Base-by-base conservation (phyloP, 2,888 invertebrate species). In the Drosophila greeni region DNA sequence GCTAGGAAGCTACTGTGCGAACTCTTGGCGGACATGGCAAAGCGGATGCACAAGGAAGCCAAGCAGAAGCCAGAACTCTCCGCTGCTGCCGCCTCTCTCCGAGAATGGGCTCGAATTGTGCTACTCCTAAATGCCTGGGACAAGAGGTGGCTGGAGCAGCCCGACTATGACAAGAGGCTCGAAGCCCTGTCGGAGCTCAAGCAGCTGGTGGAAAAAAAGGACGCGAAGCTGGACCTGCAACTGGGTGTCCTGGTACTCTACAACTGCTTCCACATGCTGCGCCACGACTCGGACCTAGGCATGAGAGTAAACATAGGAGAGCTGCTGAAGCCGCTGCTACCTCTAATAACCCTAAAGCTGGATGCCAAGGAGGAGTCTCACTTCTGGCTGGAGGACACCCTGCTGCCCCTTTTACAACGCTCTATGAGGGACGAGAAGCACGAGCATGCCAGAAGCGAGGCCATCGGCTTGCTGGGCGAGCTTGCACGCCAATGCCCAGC, bases 141-240 rank as follows among this genome's bases (percentile, higher is more conserved):
- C 88, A 91, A 91, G 43, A 92, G 93, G 70, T 95, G 95, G 93
- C 91, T 98, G n/a, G 97, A 98, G 78, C 97, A 98, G 86, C 97
- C 98, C 0, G 97, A 98, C 89, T 97, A 95, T 81, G 93, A 95
- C 66, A 91, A 91, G 76, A 91, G 98, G 75, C 90, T 97, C 23
- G 92, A 94, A 55, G 95, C 95, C 0, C 95, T 96, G 76, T 92
- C 92, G 76, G 89, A 90, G 75, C 92, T 97, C 39, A 92, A 92
- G 66, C 85, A 90, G 43, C 85, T 92, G 57, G 88, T 91, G 14
- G 76, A 71, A 40, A 89, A 90, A 2, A 79, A 81, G 24, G 67
- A 67, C 5, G 48, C 71, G 4, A 86, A 86, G 1, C 86, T 95
- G 5, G 91, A 92, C 51, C 87, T 94, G 24, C 92, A 93, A 72